A percentile compares a stretch with the other conserved stretches of the same genome.
phyloP scores from a whole-genome alignment of 2,888 invertebrate species.

The Pachliopta kotzebuea region DNA sequence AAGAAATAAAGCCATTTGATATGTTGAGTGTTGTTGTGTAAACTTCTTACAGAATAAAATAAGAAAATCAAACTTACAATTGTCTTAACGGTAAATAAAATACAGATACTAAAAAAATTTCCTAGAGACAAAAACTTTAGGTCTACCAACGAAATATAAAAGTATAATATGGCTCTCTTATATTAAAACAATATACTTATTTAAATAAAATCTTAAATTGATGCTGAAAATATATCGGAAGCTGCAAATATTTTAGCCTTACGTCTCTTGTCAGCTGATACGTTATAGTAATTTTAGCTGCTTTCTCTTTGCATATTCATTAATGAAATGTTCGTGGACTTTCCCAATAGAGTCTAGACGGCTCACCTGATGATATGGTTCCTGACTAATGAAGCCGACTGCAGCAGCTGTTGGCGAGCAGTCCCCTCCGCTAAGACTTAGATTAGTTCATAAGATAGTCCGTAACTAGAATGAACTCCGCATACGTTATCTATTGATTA shows the following conservation, averaged over 20 bases:
- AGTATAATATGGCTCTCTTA: background rate
- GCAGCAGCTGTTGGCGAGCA: constrained; percentile 45
- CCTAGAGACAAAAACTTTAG: background rate
- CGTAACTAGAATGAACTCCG: constrained; percentile 32
- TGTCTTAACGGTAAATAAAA: background rate
- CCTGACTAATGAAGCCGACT: constrained; percentile 39
- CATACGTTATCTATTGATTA: background rate
- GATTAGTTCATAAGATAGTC: constrained; percentile 31
- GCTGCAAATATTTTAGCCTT: constrained; percentile 1
- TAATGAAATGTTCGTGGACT: background rate
- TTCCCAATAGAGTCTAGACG: constrained; percentile 6
- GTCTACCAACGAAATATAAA: background rate
- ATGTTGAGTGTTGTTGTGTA: background rate
- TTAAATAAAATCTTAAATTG: background rate
- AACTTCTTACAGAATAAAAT: background rate
- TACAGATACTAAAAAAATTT: background rate
- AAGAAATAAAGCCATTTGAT: background rate
- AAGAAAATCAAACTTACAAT: background rate
- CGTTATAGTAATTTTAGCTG: background rate
- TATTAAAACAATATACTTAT: background rate
- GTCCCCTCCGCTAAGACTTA: constrained; percentile 51
- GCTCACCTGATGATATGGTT: constrained; percentile 3
- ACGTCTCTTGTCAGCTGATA: background rate
- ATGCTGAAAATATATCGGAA: background rate
- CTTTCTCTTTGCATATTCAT: background rate